Base-by-base conservation (phyloP, 2,888 invertebrate species). In the Andrena chrysosceles region DNA sequence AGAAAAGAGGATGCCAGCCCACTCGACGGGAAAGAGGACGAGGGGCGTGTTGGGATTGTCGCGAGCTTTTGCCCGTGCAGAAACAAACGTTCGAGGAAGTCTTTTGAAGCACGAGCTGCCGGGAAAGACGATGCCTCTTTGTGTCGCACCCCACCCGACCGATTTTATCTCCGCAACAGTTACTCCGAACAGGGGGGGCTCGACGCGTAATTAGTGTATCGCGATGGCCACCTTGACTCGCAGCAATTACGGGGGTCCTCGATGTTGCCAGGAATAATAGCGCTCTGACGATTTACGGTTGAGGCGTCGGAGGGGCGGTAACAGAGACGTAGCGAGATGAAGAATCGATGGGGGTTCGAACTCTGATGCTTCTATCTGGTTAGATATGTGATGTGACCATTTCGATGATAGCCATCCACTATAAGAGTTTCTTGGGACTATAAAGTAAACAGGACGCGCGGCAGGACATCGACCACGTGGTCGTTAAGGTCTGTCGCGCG, bases 81-180 rank as follows among this genome's bases (percentile, higher is more conserved):
- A 81, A 72, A 72, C 79, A 82, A 82, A 80, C 67, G 79, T 75
- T 23, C 62, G 71, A 81, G 73, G 71, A 75, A 70, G 60, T 62
- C 69, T 72, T 83, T 81, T 73, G 60, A 49, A 70, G 70, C 63
- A 56, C 33, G 68, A 42, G 64, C 49, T n/a, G 23, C 54, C 63
- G 8, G 13, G 59, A 54, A 66, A 80, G 79, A 82, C 67, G 67
- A 48, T 23, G 59, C 42, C 68, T 64, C 71, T 74, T 79, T 49
- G 62, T 74, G 20, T 70, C 54, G 67, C 81, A 42, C 81, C 77
- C 68, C 49, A 16, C 7, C 26, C 10, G 49, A 2, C 8, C 26
- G 67, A 81, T 77, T 77, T 71, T 77, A 77, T 81, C 76, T 74
- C 20, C 63, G 69, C 56, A 76, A 79, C 79, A 76, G 79, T 79